A percentile compares a stretch with the other conserved stretches of the same genome.
phyloP scores from a whole-genome alignment of 2,888 invertebrate genomes.

The Synanthedon formicaeformis region DNA sequence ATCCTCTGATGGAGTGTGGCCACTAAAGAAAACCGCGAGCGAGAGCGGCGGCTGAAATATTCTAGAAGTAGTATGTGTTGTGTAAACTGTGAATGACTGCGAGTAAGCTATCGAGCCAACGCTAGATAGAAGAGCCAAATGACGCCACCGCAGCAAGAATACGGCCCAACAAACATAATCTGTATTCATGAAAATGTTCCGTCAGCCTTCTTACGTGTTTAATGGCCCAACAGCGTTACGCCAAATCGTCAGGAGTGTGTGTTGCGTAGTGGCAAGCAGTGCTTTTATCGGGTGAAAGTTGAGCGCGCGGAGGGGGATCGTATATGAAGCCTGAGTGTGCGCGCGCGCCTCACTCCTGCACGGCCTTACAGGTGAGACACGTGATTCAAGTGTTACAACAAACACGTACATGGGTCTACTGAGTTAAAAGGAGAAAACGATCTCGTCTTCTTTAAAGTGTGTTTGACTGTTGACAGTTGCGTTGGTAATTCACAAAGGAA shows the following conservation, averaged over 20 bases:
- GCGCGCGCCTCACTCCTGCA: conserved; percentile 56
- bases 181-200: no score
- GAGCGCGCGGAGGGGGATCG: conserved; percentile 23
- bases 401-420: neutral
- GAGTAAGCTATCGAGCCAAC: no score
- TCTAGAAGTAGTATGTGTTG: no score
- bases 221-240: conserved; percentile 21
- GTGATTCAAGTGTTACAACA: no score
- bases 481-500: conserved; percentile 5
- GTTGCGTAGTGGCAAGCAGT: conserved; percentile 25
- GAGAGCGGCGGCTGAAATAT: neutral
- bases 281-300: conserved; percentile 46
- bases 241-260: conserved; percentile 32
- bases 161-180: no score
- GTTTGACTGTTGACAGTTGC: neutral
- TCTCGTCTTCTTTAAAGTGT: no score
- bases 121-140: no score
- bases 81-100: no score
- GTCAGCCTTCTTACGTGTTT: conserved; percentile 9
- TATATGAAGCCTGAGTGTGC: conserved; percentile 40
- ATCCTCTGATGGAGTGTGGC: conserved; percentile 1
- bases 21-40: conserved; percentile 1
- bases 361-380: conserved; percentile 45
- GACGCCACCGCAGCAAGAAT: no score
- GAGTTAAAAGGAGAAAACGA: conserved; percentile 11